phyloP scores from a whole-genome alignment of 2,888 invertebrate species.

The Fragum whitleyi region DNA sequence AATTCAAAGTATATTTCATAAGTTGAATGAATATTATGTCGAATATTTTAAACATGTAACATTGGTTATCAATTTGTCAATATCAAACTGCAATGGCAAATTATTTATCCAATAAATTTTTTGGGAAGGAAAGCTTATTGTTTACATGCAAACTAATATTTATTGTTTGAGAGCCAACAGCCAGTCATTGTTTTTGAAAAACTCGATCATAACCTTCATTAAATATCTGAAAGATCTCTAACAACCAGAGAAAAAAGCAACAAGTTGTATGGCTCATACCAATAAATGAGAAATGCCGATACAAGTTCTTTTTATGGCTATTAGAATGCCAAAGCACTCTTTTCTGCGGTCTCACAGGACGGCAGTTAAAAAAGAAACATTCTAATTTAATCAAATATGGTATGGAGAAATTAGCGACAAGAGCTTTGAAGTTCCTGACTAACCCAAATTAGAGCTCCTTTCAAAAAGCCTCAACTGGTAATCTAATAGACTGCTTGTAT shows the following conservation, averaged over 20 bases:
- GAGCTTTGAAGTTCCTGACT: constrained; percentile 25
- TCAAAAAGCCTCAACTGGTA: constrained; percentile 22
- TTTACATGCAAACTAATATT: too few relatives aligned
- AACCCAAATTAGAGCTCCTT: constrained; percentile 27
- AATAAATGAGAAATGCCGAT: constrained; percentile 11
- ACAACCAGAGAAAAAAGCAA: not conserved
- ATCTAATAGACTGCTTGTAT: constrained; percentile 10
- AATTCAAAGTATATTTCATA: too few relatives aligned
- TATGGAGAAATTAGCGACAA: constrained; percentile 12
- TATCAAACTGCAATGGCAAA: too few relatives aligned
- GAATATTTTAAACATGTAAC: too few relatives aligned
- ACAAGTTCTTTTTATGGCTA: constrained; percentile 1
- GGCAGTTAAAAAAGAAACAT: constrained; percentile 14
- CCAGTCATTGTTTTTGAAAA: too few relatives aligned
- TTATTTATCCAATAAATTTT: too few relatives aligned
- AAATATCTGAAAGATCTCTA: not conserved
- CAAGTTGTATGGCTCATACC: constrained; percentile 13
- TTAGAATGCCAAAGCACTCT: constrained; percentile 8
- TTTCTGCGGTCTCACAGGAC: constrained; percentile 5
- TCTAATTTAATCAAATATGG: constrained; percentile 28
- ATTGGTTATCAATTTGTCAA: too few relatives aligned
- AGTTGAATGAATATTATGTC: too few relatives aligned
- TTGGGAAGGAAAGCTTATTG: too few relatives aligned
- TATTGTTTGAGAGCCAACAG: too few relatives aligned
- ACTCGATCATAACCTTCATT: too few relatives aligned